phyloP scores from a whole-genome alignment of 2,888 invertebrate species.

The Eupsilia transversa region DNA sequence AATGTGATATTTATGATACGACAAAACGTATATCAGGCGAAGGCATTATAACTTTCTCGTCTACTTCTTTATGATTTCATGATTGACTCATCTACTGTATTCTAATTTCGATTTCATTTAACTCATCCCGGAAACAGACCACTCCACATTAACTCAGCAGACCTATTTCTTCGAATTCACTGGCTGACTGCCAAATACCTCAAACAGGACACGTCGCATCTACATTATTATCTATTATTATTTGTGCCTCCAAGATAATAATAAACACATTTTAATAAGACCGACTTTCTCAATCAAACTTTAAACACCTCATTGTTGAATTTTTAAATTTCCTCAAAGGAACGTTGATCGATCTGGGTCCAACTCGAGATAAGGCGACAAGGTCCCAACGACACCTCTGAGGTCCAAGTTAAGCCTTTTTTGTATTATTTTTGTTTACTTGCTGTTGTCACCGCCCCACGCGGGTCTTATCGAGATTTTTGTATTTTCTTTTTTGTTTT shows the following conservation, averaged over 20 bases:
- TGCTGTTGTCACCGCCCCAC: slow-evolving; percentile 80
- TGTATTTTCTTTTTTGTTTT: slow-evolving; percentile 55
- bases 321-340: slow-evolving; percentile 79
- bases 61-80: too few relatives aligned
- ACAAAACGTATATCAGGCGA: neutral
- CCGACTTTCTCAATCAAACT: slow-evolving; percentile 66
- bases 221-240: slow-evolving; percentile 19
- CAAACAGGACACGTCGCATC: slow-evolving; percentile 18
- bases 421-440: slow-evolving; percentile 71
- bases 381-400: slow-evolving; percentile 80
- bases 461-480: slow-evolving; percentile 79
- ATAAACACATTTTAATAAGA: slow-evolving; percentile 60
- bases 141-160: neutral
- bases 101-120: slow-evolving; percentile 27
- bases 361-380: slow-evolving; percentile 84
- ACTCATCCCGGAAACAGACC: slow-evolving; percentile 26
- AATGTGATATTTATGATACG: slow-evolving; percentile 11
- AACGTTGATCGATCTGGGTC: slow-evolving; percentile 85
- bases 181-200: slow-evolving; percentile 40
- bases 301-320: slow-evolving; percentile 77
- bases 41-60: neutral
- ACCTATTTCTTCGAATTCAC: slow-evolving; percentile 18
- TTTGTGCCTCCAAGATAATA: slow-evolving; percentile 16
- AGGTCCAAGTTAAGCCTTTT: slow-evolving; percentile 59
- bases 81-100: neutral